Percentiles rank a stretch among this genome's conserved stretches.
These are phyloP conservation scores for Rhynchonycteris naso DNA, from an alignment of 2,797 vertebrate species.

Conservation along the genomic window DNA sequence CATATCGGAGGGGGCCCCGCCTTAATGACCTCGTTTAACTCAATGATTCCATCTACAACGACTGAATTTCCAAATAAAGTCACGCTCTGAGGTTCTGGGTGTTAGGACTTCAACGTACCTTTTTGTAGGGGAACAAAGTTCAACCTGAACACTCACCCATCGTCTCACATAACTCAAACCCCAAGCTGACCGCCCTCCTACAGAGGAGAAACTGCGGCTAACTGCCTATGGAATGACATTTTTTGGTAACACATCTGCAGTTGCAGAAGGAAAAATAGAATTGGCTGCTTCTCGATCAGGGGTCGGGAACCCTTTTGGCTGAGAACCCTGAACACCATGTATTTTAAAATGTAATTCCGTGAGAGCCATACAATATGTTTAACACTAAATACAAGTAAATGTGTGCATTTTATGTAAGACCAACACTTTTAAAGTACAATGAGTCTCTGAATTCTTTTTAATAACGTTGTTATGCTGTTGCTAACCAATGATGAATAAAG, in stretches of 20 bases:
- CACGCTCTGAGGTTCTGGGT: background rate
- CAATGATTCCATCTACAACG: background rate
- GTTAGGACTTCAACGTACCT: background rate
- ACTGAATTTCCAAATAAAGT: background rate
- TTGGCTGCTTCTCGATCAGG: background rate
- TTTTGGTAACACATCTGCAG: background rate
- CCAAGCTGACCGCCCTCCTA: background rate
- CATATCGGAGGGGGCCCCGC: background rate
- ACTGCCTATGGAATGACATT: background rate
- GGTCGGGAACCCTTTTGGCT: too few species aligned
- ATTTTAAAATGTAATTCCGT: too few species aligned
- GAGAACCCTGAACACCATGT: too few species aligned
- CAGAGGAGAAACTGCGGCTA: background rate
- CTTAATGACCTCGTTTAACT: background rate
- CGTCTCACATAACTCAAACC: background rate
- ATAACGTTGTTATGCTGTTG: too few species aligned
- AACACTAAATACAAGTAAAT: too few species aligned
- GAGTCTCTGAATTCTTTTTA: too few species aligned
- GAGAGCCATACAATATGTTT: too few species aligned
- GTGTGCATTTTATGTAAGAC: too few species aligned
- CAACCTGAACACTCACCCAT: background rate
- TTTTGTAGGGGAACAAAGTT: fast-evolving
- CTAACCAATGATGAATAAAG: too few species aligned
- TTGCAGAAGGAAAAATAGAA: background rate
- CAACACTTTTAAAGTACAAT: too few species aligned